These are phyloP conservation scores for Cynaeus angustus DNA, from an alignment of 2,888 invertebrate genomes.

Conservation along the genomic window DNA sequence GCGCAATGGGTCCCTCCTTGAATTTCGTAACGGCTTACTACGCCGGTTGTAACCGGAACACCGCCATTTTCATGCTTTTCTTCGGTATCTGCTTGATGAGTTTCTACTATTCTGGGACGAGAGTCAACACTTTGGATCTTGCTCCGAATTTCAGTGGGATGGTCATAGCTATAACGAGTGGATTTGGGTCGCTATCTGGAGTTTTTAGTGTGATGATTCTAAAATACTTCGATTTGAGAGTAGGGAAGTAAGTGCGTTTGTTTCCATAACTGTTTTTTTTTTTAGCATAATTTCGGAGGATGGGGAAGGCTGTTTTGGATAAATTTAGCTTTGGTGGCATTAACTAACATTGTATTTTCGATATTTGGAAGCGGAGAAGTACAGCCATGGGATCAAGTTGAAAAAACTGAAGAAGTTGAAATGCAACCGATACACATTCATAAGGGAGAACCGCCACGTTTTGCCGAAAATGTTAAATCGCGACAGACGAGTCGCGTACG, in stretches of 20 bases:
- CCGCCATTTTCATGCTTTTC: neutral
- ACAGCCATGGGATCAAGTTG: too few species aligned
- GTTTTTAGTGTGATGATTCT: neutral
- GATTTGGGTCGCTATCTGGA: neutral
- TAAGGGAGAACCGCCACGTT: too few species aligned
- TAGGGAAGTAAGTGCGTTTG: neutral
- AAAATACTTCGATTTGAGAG: neutral
- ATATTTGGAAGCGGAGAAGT: too few species aligned
- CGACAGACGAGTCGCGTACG: too few species aligned
- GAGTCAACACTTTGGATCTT: conserved; percentile 17
- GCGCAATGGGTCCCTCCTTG: conserved; percentile 5
- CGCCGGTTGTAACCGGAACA: neutral
- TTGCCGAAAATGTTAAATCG: too few species aligned
- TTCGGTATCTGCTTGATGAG: conserved; percentile 12
- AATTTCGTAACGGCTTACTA: neutral
- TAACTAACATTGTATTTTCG: too few species aligned
- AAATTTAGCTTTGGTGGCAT: too few species aligned
- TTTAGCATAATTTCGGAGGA: too few species aligned
- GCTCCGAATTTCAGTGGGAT: conserved; percentile 20
- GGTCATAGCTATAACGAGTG: conserved; percentile 6
- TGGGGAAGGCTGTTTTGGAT: too few species aligned
- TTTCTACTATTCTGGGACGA: conserved; percentile 5
- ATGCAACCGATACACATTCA: too few species aligned
- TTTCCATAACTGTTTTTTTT: too few species aligned
- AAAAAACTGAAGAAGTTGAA: too few species aligned